Conservation (phyloP, 1,140 invertebrate genomes). For the Heliothis subflexa region DNA sequence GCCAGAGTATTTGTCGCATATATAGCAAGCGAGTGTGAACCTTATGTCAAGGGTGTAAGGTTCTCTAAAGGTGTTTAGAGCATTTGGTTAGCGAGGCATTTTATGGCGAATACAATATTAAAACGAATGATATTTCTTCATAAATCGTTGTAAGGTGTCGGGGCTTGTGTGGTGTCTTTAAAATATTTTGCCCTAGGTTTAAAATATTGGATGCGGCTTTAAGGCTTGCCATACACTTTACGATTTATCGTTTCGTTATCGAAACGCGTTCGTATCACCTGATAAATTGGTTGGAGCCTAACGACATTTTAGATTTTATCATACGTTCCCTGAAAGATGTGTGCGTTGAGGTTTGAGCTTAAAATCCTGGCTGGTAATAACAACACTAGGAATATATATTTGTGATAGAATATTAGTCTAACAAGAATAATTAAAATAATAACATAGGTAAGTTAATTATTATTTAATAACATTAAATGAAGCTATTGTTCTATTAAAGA, state of each 20-base stretch:
- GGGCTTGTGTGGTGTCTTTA: slow-evolving; percentile 33
- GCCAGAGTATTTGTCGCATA: slow-evolving; percentile 14
- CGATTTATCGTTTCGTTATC: slow-evolving; percentile 30
- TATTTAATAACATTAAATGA: too few species aligned
- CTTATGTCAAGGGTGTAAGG: slow-evolving; percentile 9
- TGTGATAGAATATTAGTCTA: too few species aligned
- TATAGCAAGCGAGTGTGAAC: neutral
- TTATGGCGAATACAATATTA: slow-evolving; percentile 59
- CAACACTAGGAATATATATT: too few species aligned
- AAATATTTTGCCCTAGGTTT: slow-evolving; percentile 45
- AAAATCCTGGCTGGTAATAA: too few species aligned
- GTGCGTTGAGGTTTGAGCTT: too few species aligned
- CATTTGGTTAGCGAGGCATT: slow-evolving; percentile 32
- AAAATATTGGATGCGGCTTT: slow-evolving; percentile 39
- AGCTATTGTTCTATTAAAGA: too few species aligned
- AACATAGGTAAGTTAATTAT: too few species aligned
- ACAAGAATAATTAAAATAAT: too few species aligned
- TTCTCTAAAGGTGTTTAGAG: neutral
- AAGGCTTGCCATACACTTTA: slow-evolving; percentile 9
- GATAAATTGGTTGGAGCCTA: slow-evolving; percentile 10
- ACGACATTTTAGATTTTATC: neutral
- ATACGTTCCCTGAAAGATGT: neutral
- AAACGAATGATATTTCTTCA: slow-evolving; percentile 61
- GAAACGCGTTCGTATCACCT: slow-evolving; percentile 9
- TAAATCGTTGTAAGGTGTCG: slow-evolving; percentile 58